Evolutionary conservation across 2,113 vertebrate species (phyloP).

Genomic region (Megalops atlanticus): DNA sequence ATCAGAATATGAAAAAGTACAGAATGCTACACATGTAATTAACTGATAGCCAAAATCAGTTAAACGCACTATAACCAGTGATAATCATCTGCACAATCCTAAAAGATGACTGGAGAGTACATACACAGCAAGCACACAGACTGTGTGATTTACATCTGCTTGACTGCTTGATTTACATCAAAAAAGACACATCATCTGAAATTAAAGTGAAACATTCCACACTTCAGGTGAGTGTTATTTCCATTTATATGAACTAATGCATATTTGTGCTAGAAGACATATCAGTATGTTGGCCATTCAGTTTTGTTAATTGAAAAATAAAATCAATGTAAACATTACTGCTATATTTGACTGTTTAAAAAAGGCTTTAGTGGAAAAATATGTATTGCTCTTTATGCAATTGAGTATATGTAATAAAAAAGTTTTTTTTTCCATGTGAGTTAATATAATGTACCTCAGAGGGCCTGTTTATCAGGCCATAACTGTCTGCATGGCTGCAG

Average conservation of each 20-base stretch:
- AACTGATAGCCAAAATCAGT: no score
- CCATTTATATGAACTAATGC: neutral
- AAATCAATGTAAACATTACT: neutral
- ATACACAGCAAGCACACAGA: no score
- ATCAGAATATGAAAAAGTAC: no score
- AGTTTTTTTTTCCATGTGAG: neutral
- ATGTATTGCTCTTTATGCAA: neutral
- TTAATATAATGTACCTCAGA: constrained; percentile 3
- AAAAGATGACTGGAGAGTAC: no score
- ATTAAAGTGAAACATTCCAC: no score
- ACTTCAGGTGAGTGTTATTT: neutral
- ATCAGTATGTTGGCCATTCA: neutral
- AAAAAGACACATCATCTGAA: no score
- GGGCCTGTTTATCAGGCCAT: constrained; percentile 1
- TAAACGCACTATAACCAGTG: no score
- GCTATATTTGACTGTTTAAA: neutral
- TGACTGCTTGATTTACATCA: no score
- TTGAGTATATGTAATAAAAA: neutral
- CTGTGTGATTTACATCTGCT: no score
- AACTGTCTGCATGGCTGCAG: constrained; percentile 11
- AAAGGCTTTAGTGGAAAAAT: neutral
- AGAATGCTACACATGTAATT: no score
- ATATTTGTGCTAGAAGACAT: neutral
- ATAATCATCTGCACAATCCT: no score
- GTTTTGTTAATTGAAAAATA: neutral